Conservation (phyloP, 2,113 vertebrate genomes). For the Mustela lutreola region DNA sequence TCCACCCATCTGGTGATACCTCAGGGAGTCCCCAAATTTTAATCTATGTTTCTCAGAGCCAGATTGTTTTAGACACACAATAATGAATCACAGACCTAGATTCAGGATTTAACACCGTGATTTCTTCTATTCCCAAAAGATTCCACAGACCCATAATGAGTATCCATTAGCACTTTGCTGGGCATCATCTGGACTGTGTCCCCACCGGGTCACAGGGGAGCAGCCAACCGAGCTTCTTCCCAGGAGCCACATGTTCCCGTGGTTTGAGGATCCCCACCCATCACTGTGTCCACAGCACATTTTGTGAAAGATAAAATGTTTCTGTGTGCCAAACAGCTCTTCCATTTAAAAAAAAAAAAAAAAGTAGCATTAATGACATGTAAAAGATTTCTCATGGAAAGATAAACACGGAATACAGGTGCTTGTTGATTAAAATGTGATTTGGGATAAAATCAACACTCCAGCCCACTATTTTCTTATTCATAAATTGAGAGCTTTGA, state of each 20-base stretch:
- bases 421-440: background rate
- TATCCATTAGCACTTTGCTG: background rate
- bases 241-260: rapidly evolving
- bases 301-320: background rate
- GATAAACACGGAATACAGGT: background rate
- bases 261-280: background rate
- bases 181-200: background rate
- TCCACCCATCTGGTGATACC: background rate
- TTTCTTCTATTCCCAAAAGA: background rate
- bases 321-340: background rate
- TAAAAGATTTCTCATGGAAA: background rate
- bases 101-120: background rate
- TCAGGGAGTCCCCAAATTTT: background rate
- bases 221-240: background rate
- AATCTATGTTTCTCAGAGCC: background rate
- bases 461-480: background rate
- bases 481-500: background rate
- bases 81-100: background rate
- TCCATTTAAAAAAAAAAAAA: background rate
- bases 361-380: background rate
- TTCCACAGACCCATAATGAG: too few relatives aligned
- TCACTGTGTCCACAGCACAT: background rate
- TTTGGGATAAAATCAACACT: background rate
- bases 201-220: too few relatives aligned
- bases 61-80: background rate